Evolutionary conservation across 2,113 vertebrate genomes (phyloP), one percentile per base, ranked within the genome.

Genomic region (Chaetodon trifascialis): DNA sequence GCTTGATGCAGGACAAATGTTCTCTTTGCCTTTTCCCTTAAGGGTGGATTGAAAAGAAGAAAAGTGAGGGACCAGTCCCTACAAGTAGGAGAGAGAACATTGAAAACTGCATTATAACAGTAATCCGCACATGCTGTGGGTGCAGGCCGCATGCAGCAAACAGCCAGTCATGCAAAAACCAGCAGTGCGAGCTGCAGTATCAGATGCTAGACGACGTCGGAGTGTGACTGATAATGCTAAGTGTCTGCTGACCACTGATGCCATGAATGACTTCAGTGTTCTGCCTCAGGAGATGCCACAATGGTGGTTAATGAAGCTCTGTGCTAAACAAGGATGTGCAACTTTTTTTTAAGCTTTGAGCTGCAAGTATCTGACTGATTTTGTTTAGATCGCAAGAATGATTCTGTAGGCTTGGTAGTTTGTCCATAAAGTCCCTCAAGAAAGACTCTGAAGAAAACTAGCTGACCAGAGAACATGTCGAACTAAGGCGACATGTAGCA

Each of bases 1-100:
- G 77, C 82, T 88, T 88, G 80, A 89, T 87, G 62, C 77, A 72
- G 79, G 84, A 86, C 87, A 89, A 82, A 88, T 86, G 76, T 80
- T 92, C 88, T 85, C 73, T 69, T 56, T 84, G 64, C 65, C 36
- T 90, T 92, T 88, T 80, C 79, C 89, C 90, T 83, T 10, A 79
- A 90, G 90, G 90, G 65, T 83, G 86, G 62, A 89, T 86, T 80
- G 87, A 82, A 77, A 80, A 79, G 83, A 90, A 87, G 70, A 86
- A 79, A 92, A 84, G 81, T 81, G 52, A 91, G 40, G 75, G 82
- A 92, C 93, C 93, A 92, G 93, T 94, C 86, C 71, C 83, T 94
- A 87, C 94, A 94, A 91, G 92, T 86, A 56, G 76, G 58, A 44
- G n/a, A 64, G 59, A 55, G 62, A 80, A 85, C 69, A 66, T 17